Percentiles rank a stretch among this genome's conserved stretches.
phyloP scores from a whole-genome alignment of 1,140 invertebrate species.

The Chrysopa pallens region DNA sequence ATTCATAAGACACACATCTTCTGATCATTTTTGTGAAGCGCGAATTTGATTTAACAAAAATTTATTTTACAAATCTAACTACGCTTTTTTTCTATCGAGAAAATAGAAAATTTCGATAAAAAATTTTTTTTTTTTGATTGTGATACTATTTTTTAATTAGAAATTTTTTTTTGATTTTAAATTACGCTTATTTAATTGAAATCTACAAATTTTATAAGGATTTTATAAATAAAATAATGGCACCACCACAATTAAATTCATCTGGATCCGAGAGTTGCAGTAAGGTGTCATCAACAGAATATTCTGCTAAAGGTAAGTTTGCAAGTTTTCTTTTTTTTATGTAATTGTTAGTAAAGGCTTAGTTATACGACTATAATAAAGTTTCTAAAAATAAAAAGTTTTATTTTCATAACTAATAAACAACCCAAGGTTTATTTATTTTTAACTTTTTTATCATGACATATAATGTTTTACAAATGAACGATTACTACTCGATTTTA shows the following conservation, averaged over 20 bases:
- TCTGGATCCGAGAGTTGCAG: no score
- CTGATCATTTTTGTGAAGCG: conserved; percentile 19
- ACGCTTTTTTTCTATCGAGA: not conserved
- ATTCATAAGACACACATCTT: conserved; percentile 20
- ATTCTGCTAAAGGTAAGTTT: no score
- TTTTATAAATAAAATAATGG: conserved; percentile 1
- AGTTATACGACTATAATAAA: no score
- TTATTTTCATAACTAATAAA: no score
- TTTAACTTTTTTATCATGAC: no score
- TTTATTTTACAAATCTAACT: not conserved
- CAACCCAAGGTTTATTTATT: no score
- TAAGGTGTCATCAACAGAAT: no score
- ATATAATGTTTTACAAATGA: no score
- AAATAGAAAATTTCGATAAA: not conserved
- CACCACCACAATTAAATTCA: not conserved
- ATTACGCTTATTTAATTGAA: conserved; percentile 1
- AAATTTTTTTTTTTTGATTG: conserved; percentile 1
- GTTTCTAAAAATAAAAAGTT: no score
- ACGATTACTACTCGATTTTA: no score
- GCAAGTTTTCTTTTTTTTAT: no score
- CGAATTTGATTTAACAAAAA: not conserved
- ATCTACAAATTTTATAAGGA: conserved; percentile 5
- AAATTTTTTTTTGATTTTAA: conserved; percentile 3
- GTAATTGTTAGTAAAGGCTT: no score
- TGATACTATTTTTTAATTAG: conserved; percentile 1